Evolutionary conservation across 2,888 invertebrate species (phyloP).

Genomic region (Proisotoma minuta): DNA sequence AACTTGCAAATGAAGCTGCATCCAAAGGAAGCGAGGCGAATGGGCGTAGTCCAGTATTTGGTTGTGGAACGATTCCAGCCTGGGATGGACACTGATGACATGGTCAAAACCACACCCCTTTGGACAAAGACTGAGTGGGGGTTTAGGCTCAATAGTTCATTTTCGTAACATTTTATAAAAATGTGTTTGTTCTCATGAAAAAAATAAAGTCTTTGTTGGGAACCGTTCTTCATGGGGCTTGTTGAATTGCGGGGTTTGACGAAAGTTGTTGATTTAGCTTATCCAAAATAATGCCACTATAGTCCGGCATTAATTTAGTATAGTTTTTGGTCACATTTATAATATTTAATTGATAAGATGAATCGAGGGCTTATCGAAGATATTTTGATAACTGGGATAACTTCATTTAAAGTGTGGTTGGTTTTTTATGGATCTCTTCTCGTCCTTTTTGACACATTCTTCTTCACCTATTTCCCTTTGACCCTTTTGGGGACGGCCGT

Average conservation of each 20-base stretch:
- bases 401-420: slow-evolving; percentile 31
- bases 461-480: slow-evolving; percentile 20
- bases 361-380: neutral
- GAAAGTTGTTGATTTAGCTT: neutral
- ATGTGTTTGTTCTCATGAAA: no score
- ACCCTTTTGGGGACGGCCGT: slow-evolving; percentile 18
- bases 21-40: neutral
- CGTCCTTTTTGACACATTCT: slow-evolving; percentile 17
- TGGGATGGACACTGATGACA: neutral
- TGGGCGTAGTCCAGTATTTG: neutral
- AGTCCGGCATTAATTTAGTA: neutral
- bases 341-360: neutral
- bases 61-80: neutral
- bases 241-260: no score
- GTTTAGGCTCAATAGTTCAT: neutral
- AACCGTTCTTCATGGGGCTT: neutral
- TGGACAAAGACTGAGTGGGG: neutral
- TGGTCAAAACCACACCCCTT: neutral
- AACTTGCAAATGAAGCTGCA: neutral
- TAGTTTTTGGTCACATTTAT: neutral
- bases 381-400: neutral
- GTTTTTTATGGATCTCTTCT: slow-evolving; percentile 18
- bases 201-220: neutral
- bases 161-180: no score
- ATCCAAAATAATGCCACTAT: neutral